A percentile compares a stretch with the other conserved stretches of the same genome.
Evolutionary conservation across 1,140 invertebrate genomes (phyloP).

Genomic region (Hirudo medicinalis): DNA sequence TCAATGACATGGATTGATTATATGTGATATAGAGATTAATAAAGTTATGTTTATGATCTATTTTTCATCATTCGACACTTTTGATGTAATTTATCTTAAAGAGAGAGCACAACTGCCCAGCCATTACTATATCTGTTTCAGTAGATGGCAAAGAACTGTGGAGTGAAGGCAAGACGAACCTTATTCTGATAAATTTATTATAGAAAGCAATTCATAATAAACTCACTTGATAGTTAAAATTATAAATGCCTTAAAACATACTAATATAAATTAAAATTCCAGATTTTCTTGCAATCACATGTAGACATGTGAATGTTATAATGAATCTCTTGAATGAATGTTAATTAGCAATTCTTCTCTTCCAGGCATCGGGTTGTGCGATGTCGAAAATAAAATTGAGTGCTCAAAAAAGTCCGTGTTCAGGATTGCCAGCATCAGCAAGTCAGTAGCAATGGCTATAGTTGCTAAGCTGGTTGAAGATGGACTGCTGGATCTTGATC

Average conservation of each 20-base stretch:
- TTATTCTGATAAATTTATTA: background rate
- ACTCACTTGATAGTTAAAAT: background rate
- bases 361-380: slow-evolving; percentile 45
- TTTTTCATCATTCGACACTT: no score
- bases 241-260: background rate
- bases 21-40: background rate
- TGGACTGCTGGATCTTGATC: slow-evolving; percentile 46
- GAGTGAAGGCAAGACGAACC: slow-evolving; percentile 38
- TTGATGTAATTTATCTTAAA: slow-evolving; percentile 22
- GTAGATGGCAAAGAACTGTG: slow-evolving; percentile 47
- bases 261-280: background rate
- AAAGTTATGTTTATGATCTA: no score
- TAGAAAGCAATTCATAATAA: background rate
- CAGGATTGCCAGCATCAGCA: slow-evolving; percentile 50
- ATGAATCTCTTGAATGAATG: background rate
- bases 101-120: slow-evolving; percentile 44
- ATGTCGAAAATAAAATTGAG: slow-evolving; percentile 45
- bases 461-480: slow-evolving; percentile 45
- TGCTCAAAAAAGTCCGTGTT: slow-evolving; percentile 44
- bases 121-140: slow-evolving; percentile 46
- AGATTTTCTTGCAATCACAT: background rate
- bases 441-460: slow-evolving; percentile 44
- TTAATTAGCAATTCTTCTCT: background rate
- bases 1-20: no score
- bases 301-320: no score